A percentile compares a stretch with the other conserved stretches of the same genome.
These are phyloP conservation scores for Aphidius ervi DNA, from an alignment of 1,140 invertebrate genomes.

Conservation along the genomic window DNA sequence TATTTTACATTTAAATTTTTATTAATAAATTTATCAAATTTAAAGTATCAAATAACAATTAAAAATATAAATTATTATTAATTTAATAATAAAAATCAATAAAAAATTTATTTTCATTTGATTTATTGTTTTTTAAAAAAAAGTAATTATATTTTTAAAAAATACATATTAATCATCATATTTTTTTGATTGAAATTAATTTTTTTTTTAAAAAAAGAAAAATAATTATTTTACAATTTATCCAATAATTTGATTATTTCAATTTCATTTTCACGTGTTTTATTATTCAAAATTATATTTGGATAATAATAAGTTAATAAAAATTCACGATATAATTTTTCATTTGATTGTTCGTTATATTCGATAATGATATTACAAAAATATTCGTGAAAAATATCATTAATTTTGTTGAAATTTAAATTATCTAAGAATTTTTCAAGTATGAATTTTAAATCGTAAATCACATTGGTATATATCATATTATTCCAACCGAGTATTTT, in stretches of 20 bases:
- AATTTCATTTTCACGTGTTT: not conserved
- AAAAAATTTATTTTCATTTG: no score
- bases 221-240: not conserved
- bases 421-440: slow-evolving; percentile 26
- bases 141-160: slow-evolving; percentile 1
- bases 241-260: slow-evolving; percentile 5
- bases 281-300: no score
- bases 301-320: not conserved
- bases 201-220: not conserved
- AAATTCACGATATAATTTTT: slow-evolving; percentile 6
- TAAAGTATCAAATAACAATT: not conserved
- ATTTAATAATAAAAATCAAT: no score
- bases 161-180: not conserved
- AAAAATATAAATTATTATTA: no score
- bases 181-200: not conserved
- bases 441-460: slow-evolving; percentile 36
- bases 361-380: not conserved
- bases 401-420: slow-evolving; percentile 1
- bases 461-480: slow-evolving; percentile 32
- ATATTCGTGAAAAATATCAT: slow-evolving; percentile 9
- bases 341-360: not conserved
- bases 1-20: slow-evolving; percentile 13
- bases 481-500: slow-evolving; percentile 40
- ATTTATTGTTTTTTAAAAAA: no score
- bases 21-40: slow-evolving; percentile 6